phyloP scores from a whole-genome alignment of 2,888 invertebrate genomes.

The Tiphia femorata region DNA sequence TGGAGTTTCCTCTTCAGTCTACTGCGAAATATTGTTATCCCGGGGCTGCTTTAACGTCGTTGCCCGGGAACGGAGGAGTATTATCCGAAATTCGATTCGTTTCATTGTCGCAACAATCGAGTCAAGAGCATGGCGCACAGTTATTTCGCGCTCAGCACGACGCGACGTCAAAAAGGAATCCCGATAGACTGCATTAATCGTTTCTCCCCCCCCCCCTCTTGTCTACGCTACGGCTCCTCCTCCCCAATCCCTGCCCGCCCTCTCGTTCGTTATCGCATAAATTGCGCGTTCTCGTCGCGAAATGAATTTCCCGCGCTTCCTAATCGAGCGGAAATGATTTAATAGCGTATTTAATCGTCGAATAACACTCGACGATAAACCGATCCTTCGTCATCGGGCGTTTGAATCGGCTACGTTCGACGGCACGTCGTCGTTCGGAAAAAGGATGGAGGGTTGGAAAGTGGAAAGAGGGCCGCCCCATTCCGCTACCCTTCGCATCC shows the following conservation, averaged over 20 bases:
- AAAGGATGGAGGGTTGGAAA: no score
- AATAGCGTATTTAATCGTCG: constrained; percentile 45
- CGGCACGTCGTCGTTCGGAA: constrained; percentile 4
- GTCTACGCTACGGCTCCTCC: background rate
- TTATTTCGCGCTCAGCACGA: constrained; percentile 17
- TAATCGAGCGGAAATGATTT: constrained; percentile 50
- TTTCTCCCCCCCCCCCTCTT: constrained; percentile 1
- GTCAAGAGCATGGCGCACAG: constrained; percentile 11
- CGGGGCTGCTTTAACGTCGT: constrained; percentile 12
- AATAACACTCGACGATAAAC: constrained; percentile 33
- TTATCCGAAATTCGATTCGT: constrained; percentile 19
- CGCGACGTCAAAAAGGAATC: constrained; percentile 35
- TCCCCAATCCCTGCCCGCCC: background rate
- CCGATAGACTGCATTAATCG: constrained; percentile 42
- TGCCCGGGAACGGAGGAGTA: constrained; percentile 7
- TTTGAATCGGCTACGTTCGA: background rate
- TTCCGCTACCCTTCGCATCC: no score
- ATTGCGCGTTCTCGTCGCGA: constrained; percentile 47
- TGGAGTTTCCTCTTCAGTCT: background rate
- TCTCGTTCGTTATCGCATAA: constrained; percentile 48
- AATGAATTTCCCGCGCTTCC: constrained; percentile 45
- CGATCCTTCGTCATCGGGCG: constrained; percentile 26
- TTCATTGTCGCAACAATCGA: constrained; percentile 25
- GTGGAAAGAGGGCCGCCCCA: no score
- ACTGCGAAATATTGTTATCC: constrained; percentile 14